Percentiles rank a stretch among this genome's conserved stretches.
Evolutionary conservation across 2,797 vertebrate genomes (phyloP).

Genomic region (Sorex maritimensis): DNA sequence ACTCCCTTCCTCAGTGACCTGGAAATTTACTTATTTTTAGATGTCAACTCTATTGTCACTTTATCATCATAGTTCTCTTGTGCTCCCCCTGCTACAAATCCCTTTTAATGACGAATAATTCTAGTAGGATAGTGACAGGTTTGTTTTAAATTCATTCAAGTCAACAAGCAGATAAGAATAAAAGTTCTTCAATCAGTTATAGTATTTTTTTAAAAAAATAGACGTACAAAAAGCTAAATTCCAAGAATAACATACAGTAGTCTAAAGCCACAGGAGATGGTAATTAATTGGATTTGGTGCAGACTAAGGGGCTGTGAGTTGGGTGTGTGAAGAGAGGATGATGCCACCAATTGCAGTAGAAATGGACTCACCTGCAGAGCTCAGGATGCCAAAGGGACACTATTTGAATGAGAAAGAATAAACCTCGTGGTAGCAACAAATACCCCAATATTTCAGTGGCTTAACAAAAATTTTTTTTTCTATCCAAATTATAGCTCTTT

Average conservation of each 20-base stretch:
- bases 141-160: conserved; percentile 85
- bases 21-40: conserved; percentile 58
- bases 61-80: neutral
- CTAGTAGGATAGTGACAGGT: conserved; percentile 71
- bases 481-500: neutral
- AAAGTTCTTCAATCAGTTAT: conserved; percentile 15
- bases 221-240: neutral
- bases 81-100: conserved; percentile 9
- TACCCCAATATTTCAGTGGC: neutral
- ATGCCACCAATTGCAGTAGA: neutral
- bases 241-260: neutral
- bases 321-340: neutral
- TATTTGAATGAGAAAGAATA: conserved; percentile 40
- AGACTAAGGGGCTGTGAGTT: neutral
- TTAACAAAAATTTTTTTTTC: conserved; percentile 25
- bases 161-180: conserved; percentile 73
- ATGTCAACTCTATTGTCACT: conserved; percentile 35
- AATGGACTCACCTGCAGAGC: neutral
- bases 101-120: conserved; percentile 60
- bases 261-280: conserved; percentile 63
- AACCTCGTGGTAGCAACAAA: conserved; percentile 17
- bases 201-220: neutral
- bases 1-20: conserved; percentile 56
- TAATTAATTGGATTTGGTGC: conserved; percentile 49
- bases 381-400: neutral